A percentile compares a stretch with the other conserved stretches of the same genome.
These are phyloP conservation scores for Nannoperca obscura DNA, from an alignment of 2,797 vertebrate genomes.

Conservation along the genomic window DNA sequence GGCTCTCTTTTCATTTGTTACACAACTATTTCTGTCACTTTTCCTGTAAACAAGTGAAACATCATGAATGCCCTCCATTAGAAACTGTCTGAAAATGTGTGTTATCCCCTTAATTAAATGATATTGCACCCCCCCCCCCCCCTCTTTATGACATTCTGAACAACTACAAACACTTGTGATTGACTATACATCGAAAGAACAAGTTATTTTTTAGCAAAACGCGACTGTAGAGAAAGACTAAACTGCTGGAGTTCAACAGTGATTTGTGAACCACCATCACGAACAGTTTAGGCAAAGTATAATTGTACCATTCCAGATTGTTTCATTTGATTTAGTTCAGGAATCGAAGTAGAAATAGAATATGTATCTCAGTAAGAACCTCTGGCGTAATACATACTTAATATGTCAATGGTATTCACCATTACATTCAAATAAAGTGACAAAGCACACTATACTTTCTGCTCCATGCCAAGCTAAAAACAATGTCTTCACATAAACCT, in stretches of 20 bases:
- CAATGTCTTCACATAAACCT: constrained; percentile 42
- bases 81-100: not conserved
- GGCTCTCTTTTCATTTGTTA: not conserved
- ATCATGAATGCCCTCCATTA: not conserved
- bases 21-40: not conserved
- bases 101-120: not conserved
- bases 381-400: not conserved
- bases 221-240: not conserved
- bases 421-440: constrained; percentile 26
- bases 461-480: constrained; percentile 24
- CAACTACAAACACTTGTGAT: not conserved
- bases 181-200: not conserved
- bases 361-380: not conserved
- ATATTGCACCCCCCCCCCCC: not conserved
- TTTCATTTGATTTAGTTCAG: constrained; percentile 7
- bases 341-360: not conserved
- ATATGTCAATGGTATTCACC: constrained; percentile 4
- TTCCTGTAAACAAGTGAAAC: not conserved
- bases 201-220: not conserved
- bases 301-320: not conserved
- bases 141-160: not conserved
- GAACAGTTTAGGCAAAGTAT: not conserved
- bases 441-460: constrained; percentile 7
- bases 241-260: constrained; percentile 9
- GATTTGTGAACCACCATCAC: not conserved